These are phyloP conservation scores for Pseudorasbora parva DNA, from an alignment of 2,113 vertebrate genomes.

Conservation along the genomic window DNA sequence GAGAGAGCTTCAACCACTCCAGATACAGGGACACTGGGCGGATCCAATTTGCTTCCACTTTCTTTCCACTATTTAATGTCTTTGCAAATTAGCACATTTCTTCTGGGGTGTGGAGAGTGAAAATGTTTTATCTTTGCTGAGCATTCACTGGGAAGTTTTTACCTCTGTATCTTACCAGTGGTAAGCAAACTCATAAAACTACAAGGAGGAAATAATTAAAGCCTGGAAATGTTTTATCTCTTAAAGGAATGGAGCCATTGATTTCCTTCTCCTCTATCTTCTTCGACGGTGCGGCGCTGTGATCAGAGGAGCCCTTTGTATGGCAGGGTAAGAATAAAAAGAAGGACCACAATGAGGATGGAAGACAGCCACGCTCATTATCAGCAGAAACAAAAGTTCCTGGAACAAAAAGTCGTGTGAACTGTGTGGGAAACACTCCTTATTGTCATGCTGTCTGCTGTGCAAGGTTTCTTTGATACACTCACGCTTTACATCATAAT, in stretches of 20 bases:
- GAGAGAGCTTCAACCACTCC: not conserved
- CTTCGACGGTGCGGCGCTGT: conserved; percentile 64
- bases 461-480: conserved; percentile 70
- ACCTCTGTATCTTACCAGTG: conserved; percentile 65
- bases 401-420: conserved; percentile 73
- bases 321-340: conserved; percentile 51
- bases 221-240: conserved; percentile 74
- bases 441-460: conserved; percentile 54
- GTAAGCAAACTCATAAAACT: conserved; percentile 74
- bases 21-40: conserved; percentile 9
- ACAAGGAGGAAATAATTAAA: conserved; percentile 74
- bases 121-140: conserved; percentile 58
- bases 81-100: conserved; percentile 54
- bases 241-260: conserved; percentile 67
- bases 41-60: conserved; percentile 18
- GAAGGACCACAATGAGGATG: conserved; percentile 60
- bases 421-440: conserved; percentile 65
- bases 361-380: conserved; percentile 75
- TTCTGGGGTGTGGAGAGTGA: conserved; percentile 56
- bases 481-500: conserved; percentile 68
- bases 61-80: conserved; percentile 36
- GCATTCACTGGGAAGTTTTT: conserved; percentile 61
- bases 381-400: conserved; percentile 70
- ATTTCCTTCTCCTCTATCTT: conserved; percentile 59
- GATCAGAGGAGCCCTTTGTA: conserved; percentile 77